Evolutionary conservation across 2,797 vertebrate genomes (phyloP).

Genomic region (Tenualosa ilisha): DNA sequence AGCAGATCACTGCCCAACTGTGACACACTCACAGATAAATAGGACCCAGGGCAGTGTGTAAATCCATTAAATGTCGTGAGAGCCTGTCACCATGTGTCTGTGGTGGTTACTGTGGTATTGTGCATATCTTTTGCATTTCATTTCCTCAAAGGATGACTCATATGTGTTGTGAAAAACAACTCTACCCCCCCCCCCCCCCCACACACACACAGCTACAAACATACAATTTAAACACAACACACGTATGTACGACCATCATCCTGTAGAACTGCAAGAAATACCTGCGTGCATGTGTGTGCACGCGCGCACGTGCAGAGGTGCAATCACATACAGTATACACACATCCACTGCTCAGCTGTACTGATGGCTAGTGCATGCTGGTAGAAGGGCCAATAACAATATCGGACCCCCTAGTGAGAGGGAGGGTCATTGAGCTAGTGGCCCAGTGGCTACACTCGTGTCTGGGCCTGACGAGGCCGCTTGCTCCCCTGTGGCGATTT

Average conservation of each 20-base stretch:
- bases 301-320: not conserved
- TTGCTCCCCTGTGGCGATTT: slow-evolving; percentile 69
- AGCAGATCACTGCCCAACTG: not conserved
- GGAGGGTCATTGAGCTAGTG: not conserved
- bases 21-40: slow-evolving; percentile 45
- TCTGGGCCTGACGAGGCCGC: not conserved
- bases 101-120: not conserved
- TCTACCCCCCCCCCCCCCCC: slow-evolving; percentile 43
- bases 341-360: not conserved
- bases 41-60: not conserved
- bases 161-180: not conserved
- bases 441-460: not conserved
- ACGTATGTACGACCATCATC: not conserved
- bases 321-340: too few species aligned
- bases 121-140: not conserved
- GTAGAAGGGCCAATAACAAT: not conserved
- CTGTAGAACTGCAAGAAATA: not conserved
- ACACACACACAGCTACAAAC: not conserved
- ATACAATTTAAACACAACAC: slow-evolving; percentile 19
- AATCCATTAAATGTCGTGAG: not conserved
- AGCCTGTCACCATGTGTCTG: not conserved
- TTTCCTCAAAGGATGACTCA: not conserved
- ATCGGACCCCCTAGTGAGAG: not conserved
- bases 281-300: not conserved
- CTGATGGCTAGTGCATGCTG: not conserved